Base-by-base conservation (phyloP, 2,113 vertebrate species). In the Oplegnathus fasciatus region DNA sequence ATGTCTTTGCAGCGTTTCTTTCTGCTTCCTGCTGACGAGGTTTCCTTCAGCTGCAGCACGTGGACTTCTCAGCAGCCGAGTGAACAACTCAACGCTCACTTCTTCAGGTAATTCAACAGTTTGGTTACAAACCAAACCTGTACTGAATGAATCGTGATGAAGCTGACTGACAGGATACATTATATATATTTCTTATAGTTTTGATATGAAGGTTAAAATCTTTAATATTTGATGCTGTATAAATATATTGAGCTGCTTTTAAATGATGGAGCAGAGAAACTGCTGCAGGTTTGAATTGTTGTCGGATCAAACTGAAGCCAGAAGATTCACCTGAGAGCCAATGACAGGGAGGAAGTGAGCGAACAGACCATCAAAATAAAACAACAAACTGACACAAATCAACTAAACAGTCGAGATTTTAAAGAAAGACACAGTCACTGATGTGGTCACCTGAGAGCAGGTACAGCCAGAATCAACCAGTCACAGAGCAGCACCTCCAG, bases 301-400 rank as follows among this genome's bases (percentile, higher is more conserved):
- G 65, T 67, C 34, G 7, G 30, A 68, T 46, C 65, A 22, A 34
- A 46, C 61, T 46, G 48, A 28, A 52, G 60, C 24, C 30, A 48
- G 62, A 64, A 5, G 75, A 15, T 73, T 78, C 61, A 75, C 85
- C 80, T 83, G 80, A 83, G 80, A 86, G 57, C 58, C 68, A 61
- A 24, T 24, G 1, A 62, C 85, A 87, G 80, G 70, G 75, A 83
- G 76, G 18, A 54, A 22, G 79, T 15, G 58, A 62, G 55, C 2
- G 20, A 50, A 34, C 71, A 60, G 8, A 44, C 52, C 65, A 28
- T 15, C 85, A 60, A 18, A 74, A 44, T 65, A 78, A 78, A 73
- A 78, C 6, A 1, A 7, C 61, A 34, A 34, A 70, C 24, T 58
- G 28, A 5, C 28, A 13, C 26, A 68, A 46, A 28, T 3, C 65